Base-by-base conservation (phyloP, 1,140 invertebrate species). In the Choristoneura fumiferana region DNA sequence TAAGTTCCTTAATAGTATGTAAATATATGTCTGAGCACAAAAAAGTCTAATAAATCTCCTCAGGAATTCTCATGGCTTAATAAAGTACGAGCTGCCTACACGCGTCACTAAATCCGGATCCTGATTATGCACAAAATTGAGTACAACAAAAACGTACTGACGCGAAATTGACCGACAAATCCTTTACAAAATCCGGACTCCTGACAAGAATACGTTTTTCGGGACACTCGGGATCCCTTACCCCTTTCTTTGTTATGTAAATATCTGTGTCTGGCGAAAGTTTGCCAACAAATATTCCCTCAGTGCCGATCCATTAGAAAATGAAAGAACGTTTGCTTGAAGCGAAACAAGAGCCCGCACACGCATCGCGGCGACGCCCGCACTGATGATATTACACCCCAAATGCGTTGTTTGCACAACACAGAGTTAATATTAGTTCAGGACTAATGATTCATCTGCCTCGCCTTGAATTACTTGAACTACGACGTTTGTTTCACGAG, bases 181-280 rank as follows among this genome's bases (percentile, higher is more conserved):
- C 73, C 76, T 71, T 71, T 65, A 71, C 67, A 71, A 71, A 76
- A 77, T 73, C 69, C 71, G 60, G 60, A 73, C 66, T 70, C 69
- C 69, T 77, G 66, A 78, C 73, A 77, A 74, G 73, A 82, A 78
- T 78, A 82, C 69, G 70, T 74, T 76, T 65, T 71, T 59, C 69
- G 71, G 71, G 71, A 73, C 71, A 81, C 71, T 67, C 62, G 57
- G 71, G 71, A 73, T 67, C 68, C 67, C 78, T 71, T 76, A 73
- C 71, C 68, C 69, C 74, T 71, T 76, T 67, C 73, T 77, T 81
- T 84, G 75, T 85, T 78, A 85, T 84, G 78, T 84, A 78, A 81
- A 81, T 84, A 74, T 82, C 67, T 59, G 61, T 73, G 66, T 73
- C 76, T 78, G 73, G 68, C 63, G 60, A 72, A 73, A 73, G 67